Base-by-base conservation (phyloP, 2,888 invertebrate species). In the Tetramorium bicarinatum region DNA sequence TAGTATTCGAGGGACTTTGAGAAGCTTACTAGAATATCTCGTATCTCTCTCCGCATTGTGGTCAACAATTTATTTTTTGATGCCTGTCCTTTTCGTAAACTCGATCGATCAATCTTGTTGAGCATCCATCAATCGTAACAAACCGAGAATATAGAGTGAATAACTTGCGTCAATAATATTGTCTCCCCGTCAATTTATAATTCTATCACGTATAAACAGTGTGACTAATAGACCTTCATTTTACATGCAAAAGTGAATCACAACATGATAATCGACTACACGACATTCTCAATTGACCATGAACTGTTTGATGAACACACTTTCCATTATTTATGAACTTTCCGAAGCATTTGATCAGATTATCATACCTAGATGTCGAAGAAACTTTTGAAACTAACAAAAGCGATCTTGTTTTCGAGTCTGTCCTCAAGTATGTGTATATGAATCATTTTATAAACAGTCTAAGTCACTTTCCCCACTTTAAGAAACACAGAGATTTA, bases 221-320 rank as follows among this genome's bases (percentile, higher is more conserved):
- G 72, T 91, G 91, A 90, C 89, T 90, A 91, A 90, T 84, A 49
- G 77, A 89, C 66, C 71, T 81, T 85, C 79, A 75, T 89, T 89
- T 87, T 84, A 86, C 86, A 89, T 89, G 85, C 86, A 69, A 59
- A 84, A 89, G 71, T 91, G 91, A 91, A 90, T 91, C 91, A 91
- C 85, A 59, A 85, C 72, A 69, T 54, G 84, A 85, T 85, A 87
- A 88, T 87, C 54, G 74, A 72, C 54, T 83, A 85, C 85, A 83
- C 75, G 74, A 76, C 69, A 52, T 67, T 76, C 67, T 69, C 44
- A 82, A 77, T 87, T 88, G 85, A 71, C 89, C 90, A 52, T 90
- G 91, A 90, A 90, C 85, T 80, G 64, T 75, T 83, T 82, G 21
- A 69, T 77, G 80, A 82, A 75, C 49, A 67, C 83, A 25, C 86